phyloP scores from a whole-genome alignment of 2,113 vertebrate species.

The Centropus bengalensis region DNA sequence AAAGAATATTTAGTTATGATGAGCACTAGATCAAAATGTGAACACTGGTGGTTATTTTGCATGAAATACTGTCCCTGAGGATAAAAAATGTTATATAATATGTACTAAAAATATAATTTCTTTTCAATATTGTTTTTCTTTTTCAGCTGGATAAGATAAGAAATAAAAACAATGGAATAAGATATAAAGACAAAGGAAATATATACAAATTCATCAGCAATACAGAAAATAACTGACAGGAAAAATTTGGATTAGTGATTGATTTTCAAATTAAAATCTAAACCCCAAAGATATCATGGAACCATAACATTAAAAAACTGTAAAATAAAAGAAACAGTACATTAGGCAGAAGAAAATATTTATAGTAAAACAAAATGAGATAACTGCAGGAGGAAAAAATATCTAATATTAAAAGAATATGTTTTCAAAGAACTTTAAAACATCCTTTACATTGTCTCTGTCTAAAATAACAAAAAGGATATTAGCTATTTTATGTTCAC shows the following conservation, averaged over 20 bases:
- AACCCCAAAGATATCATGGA: not conserved
- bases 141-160: not conserved
- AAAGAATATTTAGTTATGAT: too few relatives aligned
- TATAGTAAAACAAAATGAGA: not conserved
- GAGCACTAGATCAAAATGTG: not conserved
- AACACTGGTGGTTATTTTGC: not conserved
- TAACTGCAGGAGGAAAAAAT: not conserved
- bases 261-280: not conserved
- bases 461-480: not conserved
- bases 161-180: not conserved
- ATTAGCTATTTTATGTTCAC: not conserved
- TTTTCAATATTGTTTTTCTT: not conserved
- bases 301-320: not conserved
- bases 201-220: not conserved
- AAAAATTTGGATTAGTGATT: not conserved
- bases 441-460: not conserved
- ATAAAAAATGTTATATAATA: not conserved
- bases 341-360: not conserved
- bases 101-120: not conserved
- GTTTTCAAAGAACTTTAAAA: not conserved
- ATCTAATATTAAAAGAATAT: not conserved
- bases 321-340: not conserved
- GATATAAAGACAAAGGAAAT: not conserved
- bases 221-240: not conserved
- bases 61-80: not conserved